Evolutionary conservation across 2,797 vertebrate species (phyloP), one percentile per base, ranked within the genome.

Genomic region (Lepidocolaptes lacrymiger): DNA sequence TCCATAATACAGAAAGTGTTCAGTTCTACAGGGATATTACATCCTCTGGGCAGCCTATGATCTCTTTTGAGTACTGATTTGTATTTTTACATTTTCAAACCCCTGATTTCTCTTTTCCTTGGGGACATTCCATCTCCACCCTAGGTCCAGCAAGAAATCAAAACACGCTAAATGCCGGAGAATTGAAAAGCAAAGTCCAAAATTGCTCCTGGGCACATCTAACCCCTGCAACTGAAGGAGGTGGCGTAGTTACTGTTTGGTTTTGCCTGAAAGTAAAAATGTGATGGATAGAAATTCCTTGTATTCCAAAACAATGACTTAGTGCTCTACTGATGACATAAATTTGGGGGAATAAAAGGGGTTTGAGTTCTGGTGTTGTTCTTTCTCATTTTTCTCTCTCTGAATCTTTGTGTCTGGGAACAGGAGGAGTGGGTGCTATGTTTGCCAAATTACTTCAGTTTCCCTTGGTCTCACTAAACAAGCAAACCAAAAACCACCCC

Each of bases 371-470:
- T 43, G 13, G 11, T 9, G 16, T 7, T 56, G 27, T 39, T 86
- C 6, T 37, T 81, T 12, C 13, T 62, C 30, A 12, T 34, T 67
- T 68, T 59, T 41, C 3, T 26, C 7, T 58, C 5, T 46, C 3
- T 19, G n/a, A 15, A 1, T 72, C 37, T 59, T 66, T n/a, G 8
- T 52, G 34, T 2, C 30, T 75, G 49, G 58, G 28, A 87, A 37
- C 4, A 39, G 2, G 3, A 37, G 4, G 3, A 37, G 4, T 37
- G 3, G 6, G 4, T 34, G 8, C 1, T 26, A 4, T 26, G 6
- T 52, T 76, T 71, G 23, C 9, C 39, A 66, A 13, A 11, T 61
- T 2, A 17, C 18, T 69, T 46, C 8, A 21, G 4, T 71, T 67
- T 82, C 8, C 13, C 4, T 46, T 54, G 41, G 10, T 14, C 5